Evolutionary conservation across 2,113 vertebrate species (phyloP).

Genomic region (Procavia capensis): DNA sequence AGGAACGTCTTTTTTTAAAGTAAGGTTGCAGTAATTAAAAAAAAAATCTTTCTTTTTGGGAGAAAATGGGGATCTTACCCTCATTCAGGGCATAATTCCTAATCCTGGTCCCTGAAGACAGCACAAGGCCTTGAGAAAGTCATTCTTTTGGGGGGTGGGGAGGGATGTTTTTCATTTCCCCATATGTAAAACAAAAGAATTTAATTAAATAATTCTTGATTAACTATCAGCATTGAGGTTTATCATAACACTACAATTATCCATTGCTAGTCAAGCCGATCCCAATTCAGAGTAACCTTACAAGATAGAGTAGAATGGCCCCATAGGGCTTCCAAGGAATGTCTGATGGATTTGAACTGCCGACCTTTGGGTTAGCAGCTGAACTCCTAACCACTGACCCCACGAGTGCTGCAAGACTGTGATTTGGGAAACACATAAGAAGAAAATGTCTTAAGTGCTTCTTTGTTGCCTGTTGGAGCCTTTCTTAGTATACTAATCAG

Average conservation of each 20-base stretch:
- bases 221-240: constrained; percentile 48
- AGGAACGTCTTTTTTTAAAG: background rate
- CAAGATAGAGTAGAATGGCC: too few species aligned
- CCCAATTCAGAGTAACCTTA: too few species aligned
- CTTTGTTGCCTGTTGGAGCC: constrained; percentile 40
- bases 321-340: too few species aligned
- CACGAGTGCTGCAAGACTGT: background rate
- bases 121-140: background rate
- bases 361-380: too few species aligned
- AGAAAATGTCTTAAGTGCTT: constrained; percentile 48
- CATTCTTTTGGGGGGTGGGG: background rate
- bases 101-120: background rate
- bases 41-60: background rate
- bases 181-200: constrained; percentile 31
- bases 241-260: constrained; percentile 39
- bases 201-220: constrained; percentile 66
- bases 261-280: too few species aligned
- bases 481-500: constrained; percentile 65
- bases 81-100: background rate
- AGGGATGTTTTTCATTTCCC: background rate
- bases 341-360: too few species aligned
- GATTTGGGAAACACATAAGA: constrained; percentile 37
- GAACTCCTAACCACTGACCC: too few species aligned
- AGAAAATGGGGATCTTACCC: background rate
- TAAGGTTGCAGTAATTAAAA: background rate